These are phyloP conservation scores for Tinea pellionella DNA, from an alignment of 2,888 invertebrate genomes.

Conservation along the genomic window DNA sequence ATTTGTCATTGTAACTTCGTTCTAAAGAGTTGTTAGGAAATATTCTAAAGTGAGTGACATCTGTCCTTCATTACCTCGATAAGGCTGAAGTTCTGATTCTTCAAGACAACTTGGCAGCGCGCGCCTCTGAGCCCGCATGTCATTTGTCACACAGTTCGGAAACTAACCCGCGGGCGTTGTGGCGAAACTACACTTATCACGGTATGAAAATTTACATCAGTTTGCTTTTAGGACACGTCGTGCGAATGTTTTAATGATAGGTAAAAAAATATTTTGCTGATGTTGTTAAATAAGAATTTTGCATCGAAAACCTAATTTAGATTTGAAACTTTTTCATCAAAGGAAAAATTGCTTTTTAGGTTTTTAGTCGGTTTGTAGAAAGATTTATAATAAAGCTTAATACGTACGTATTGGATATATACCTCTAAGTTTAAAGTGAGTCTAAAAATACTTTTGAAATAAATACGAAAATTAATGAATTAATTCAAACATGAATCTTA, in stretches of 20 bases:
- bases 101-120: slow-evolving; percentile 10
- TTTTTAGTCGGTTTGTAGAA: neutral
- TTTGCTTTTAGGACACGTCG: slow-evolving; percentile 10
- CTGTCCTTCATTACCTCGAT: slow-evolving; percentile 9
- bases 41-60: neutral
- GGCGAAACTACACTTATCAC: slow-evolving; percentile 25
- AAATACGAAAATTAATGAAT: too few relatives aligned
- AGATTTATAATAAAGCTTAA: neutral
- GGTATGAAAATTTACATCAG: slow-evolving; percentile 14
- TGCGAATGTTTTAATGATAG: slow-evolving; percentile 7
- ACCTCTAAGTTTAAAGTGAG: too few relatives aligned
- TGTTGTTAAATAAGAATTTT: neutral
- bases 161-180: slow-evolving; percentile 25
- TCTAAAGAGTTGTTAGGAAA: neutral
- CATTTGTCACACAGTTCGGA: slow-evolving; percentile 31
- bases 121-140: slow-evolving; percentile 27
- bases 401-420: neutral
- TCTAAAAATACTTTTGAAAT: neutral
- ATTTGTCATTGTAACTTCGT: neutral
- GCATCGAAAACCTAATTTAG: neutral
- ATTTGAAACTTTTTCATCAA: neutral
- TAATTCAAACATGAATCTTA: too few relatives aligned
- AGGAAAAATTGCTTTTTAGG: neutral
- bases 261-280: neutral
- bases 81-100: slow-evolving; percentile 11